Percentiles rank a stretch among this genome's conserved stretches.
Conservation (phyloP, 2,888 invertebrate genomes). For the Phaonia tiefii region DNA sequence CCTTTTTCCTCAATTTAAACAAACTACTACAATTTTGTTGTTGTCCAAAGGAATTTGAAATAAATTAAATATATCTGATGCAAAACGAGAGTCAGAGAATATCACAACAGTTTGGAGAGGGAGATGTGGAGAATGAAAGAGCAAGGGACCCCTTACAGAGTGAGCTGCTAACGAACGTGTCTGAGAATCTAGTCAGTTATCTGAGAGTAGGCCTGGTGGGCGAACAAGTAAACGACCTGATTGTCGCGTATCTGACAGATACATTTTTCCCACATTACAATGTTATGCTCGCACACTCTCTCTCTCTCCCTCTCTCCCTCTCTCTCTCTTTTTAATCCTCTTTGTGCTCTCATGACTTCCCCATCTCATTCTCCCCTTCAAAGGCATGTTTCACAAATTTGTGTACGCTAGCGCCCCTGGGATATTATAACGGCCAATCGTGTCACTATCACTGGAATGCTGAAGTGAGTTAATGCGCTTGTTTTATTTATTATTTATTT, state of each 20-base stretch:
- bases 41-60: slow-evolving; percentile 72
- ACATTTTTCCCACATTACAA: slow-evolving; percentile 49
- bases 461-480: slow-evolving; percentile 69
- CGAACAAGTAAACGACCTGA: slow-evolving; percentile 64
- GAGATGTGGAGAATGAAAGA: neutral
- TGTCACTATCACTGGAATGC: slow-evolving; percentile 66
- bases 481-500: slow-evolving; percentile 62
- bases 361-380: slow-evolving; percentile 18
- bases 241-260: slow-evolving; percentile 58
- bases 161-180: neutral
- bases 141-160: neutral
- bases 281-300: neutral
- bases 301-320: slow-evolving; percentile 16
- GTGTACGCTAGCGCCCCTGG: slow-evolving; percentile 62
- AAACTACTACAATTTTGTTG: slow-evolving; percentile 68
- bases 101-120: too few relatives aligned
- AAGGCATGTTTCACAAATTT: slow-evolving; percentile 38
- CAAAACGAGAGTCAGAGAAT: neutral
- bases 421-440: slow-evolving; percentile 51
- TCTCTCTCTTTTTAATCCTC: slow-evolving; percentile 24
- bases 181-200: slow-evolving; percentile 22
- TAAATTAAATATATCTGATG: slow-evolving; percentile 52
- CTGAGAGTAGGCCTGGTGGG: slow-evolving; percentile 56
- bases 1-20: slow-evolving; percentile 7
- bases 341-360: slow-evolving; percentile 1